Evolutionary conservation across 1,140 invertebrate genomes (phyloP), one percentile per base, ranked within the genome.

Genomic region (Cyclargus thomasi): DNA sequence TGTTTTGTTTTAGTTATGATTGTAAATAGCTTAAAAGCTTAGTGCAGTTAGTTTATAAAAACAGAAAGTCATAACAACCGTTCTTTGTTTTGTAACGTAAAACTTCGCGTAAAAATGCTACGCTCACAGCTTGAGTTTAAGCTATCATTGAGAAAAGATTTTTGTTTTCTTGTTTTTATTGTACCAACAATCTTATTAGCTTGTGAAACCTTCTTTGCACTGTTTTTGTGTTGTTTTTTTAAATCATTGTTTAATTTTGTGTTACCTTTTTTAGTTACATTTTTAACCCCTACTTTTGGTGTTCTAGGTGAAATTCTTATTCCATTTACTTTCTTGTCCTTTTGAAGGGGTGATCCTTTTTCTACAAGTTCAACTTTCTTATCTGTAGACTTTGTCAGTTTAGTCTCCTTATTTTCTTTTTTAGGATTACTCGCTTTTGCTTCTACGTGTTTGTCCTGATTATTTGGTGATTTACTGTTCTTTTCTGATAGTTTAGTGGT

Each of bases 51-150:
- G 10, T 14, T 16, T 47, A 14, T 14, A 47, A 8, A 11, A 47
- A 14, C 14, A 47, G 10, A 47, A 47, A 47, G 10, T 47, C 39
- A 47, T 20, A 59, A 59, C 14, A 59, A 59, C 21, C 20, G 20
- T 20, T 59, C 20, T 20, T 59, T 59, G 17, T 21, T 20, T 59
- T 59, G 18, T 21, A 20, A 21, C 10, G 55, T 20, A 20, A 59
- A 59, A 20, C 55, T 59, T 59, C 55, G 55, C 11, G 55, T 59
- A 11, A 59, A 59, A 11, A 59, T 59, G 21, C 17, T 59, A 20
- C 20, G 55, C 20, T 59, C 55, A 11, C 55, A 20, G 20, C 17
- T 59, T 6, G 55, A 59, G 14, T 59, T 59, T 59, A 21, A 59
- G 20, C 55, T 59, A 20, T 59, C 55, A 20, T 59, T 59, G 10